Evolutionary conservation across 2,113 vertebrate genomes (phyloP), one percentile per base, ranked within the genome.

Genomic region (Osmerus eperlanus): DNA sequence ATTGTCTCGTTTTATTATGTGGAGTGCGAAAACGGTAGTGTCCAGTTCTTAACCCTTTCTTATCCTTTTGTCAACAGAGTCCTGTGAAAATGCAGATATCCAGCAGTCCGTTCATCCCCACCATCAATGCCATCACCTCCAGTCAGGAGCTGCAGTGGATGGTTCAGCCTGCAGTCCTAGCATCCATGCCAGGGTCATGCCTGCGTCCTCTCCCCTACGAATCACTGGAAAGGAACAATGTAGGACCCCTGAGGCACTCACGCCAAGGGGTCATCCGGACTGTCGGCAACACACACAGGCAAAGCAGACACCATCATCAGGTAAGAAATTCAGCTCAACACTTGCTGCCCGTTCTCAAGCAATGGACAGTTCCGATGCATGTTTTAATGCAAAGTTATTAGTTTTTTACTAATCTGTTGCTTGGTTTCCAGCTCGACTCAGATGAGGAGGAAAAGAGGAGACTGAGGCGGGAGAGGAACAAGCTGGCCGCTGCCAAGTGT

Each of bases 61-160:
- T 9, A 47, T 12, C 41, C 41, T 12, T 54, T 25, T 19, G 19
- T 47, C 36, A 2, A 11, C 18, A 63, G 23, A 64, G 7, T 32
- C 25, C 51, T 13, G 87, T 93, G 87, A 93, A 94, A 89, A 95
- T 94, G 93, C 94, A 93, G 84, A 92, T 93, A 82, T 94, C 94
- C 58, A 93, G 92, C 87, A 94, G 92, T 0, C 90, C 93, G 87
- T 95, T 95, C 72, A 93, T 95, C 67, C 94, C 94, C 13, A 94
- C 94, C 0, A 92, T 95, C 85, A 95, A 94, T 72, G 94, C 94
- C 82, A 95, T 95, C 82, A 95, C 94, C 9, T 94, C 94, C 70
- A 95, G 94, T 85, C 94, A 95, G 85, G 94, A 95, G 81, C 83
- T 95, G 67, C 94, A 95, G 93, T 95, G 94, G 94, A 95, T 95